Evolutionary conservation across 2,113 vertebrate genomes (phyloP).

Genomic region (Pitta sordida): DNA sequence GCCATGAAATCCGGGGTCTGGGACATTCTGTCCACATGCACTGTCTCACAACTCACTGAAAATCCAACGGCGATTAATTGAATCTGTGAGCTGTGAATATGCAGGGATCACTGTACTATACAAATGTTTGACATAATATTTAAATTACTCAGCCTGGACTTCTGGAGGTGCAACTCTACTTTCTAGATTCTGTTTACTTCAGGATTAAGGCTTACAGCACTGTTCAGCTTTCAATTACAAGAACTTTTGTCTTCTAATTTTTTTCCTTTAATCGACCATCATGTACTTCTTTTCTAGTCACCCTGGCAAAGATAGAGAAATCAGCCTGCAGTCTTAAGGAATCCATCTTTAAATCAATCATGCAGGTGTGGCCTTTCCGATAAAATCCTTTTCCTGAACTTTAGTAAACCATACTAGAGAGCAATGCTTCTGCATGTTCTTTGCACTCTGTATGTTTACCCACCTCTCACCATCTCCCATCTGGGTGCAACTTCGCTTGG

Average conservation of each 20-base stretch:
- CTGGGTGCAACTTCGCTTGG: too few relatives aligned
- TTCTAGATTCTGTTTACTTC: neutral
- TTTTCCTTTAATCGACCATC: neutral
- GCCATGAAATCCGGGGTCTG: too few relatives aligned
- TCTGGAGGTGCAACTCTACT: neutral
- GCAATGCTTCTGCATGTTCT: neutral
- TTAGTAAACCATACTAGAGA: neutral
- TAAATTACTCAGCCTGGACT: neutral
- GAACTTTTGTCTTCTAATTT: neutral
- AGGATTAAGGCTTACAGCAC: neutral
- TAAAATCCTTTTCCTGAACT: neutral
- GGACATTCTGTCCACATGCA: too few relatives aligned
- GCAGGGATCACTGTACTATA: too few relatives aligned
- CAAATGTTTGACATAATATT: neutral
- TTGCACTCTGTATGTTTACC: neutral
- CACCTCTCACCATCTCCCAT: neutral
- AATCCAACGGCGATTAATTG: too few relatives aligned
- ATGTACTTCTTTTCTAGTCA: neutral
- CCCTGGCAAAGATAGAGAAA: neutral
- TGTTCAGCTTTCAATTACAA: neutral
- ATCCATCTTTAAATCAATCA: neutral
- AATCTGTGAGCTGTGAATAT: too few relatives aligned
- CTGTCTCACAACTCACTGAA: too few relatives aligned
- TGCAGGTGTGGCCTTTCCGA: neutral
- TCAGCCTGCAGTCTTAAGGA: neutral